Base-by-base conservation (phyloP, 35 echinoderm and acorn worm genomes). In the Eucidaris tribuloides region DNA sequence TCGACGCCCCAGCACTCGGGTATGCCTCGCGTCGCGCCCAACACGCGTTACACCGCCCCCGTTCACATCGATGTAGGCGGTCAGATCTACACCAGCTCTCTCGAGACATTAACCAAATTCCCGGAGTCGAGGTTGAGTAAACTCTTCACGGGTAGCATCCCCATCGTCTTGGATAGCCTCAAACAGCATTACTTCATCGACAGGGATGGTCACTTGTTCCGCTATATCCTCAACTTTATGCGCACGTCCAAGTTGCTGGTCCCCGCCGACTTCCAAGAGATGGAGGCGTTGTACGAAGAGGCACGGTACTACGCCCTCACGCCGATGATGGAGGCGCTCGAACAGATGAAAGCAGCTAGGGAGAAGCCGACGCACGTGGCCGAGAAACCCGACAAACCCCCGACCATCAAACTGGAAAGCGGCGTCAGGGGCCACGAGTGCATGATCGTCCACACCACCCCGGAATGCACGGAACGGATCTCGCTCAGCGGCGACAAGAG, bases 161-260 rank as follows among this genome's bases (percentile, higher is more conserved):
- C 95, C 39, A 98, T 98, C 39, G 89, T 98, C 17, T 49, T 98
- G 58, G 95, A 98, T 68, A 89, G 90, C 59, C 83, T 98, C 17
- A 98, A 98, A 61, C 95, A 98, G 76, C 95, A 98, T 44, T 98
- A 98, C 82, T 98, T 98, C 59, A 98, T 98, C 44, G 95, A 98
- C 83, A 59, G 95, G 29, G 95, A 98, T 80, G 95, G 95, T 14
- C 90, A 89, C 61, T 79, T 98, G 70, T 98, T 98, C 59, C 86
- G 95, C 11, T 66, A 98, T 79, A 84, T 98, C 76, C 80, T 98
- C 50, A 98, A 92, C 85, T 98, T 89, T 62, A 76, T 98, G 90
- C 90, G 95, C 22, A 90, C 90, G 2, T 90, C 90, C 14, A 79
- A 87, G 19, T 60, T 98, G 42, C 72, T 90, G 7, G 57, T 98